Evolutionary conservation across 2,113 vertebrate genomes (phyloP).

Genomic region (Upupa epops): DNA sequence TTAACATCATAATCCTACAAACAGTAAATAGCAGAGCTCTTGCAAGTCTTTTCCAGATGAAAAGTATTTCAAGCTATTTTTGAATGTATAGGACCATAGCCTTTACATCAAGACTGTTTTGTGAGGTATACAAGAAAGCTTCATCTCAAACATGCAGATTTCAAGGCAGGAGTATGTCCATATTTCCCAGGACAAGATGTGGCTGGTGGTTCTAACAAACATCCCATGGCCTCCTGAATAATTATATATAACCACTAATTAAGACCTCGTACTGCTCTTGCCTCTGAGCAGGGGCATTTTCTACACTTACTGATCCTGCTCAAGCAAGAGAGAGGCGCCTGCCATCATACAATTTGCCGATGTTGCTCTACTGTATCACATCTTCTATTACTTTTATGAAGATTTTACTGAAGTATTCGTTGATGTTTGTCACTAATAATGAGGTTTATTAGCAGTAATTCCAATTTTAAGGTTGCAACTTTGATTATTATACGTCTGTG

Average conservation of each 20-base stretch:
- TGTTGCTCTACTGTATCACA: not conserved
- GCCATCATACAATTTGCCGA: not conserved
- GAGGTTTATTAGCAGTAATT: not conserved
- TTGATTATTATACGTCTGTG: not conserved
- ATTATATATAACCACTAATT: not conserved
- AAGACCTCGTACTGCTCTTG: not conserved
- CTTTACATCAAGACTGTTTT: not conserved
- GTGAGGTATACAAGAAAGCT: constrained; percentile 33
- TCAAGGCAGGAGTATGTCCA: not conserved
- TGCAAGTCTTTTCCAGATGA: constrained; percentile 30
- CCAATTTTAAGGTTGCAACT: not conserved
- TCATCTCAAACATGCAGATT: constrained; percentile 22
- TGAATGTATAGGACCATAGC: constrained; percentile 10
- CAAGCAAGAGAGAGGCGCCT: not conserved
- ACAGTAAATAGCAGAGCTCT: constrained; percentile 14
- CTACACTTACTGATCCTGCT: not conserved
- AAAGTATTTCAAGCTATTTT: constrained; percentile 49
- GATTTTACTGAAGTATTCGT: not conserved
- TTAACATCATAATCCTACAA: constrained; percentile 18
- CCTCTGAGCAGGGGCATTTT: not conserved
- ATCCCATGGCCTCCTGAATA: not conserved
- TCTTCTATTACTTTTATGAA: not conserved
- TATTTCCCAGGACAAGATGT: not conserved
- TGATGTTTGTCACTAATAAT: constrained; percentile 4
- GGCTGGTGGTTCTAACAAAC: not conserved